Evolutionary conservation across 2,113 vertebrate species (phyloP).

Genomic region (Sphyrna mokarran): DNA sequence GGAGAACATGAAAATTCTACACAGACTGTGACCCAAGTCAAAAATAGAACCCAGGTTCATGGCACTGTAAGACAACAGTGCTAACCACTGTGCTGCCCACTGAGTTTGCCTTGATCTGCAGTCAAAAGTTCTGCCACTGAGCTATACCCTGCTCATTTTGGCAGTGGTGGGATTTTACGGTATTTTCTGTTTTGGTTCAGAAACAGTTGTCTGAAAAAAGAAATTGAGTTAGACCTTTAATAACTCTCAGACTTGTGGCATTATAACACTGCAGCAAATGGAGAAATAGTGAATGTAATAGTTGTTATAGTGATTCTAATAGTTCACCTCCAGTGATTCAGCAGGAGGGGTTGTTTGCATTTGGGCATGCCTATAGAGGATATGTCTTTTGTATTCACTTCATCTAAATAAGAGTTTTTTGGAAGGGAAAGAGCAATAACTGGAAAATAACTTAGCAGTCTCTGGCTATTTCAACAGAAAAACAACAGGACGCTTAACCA

Average conservation of each 20-base stretch:
- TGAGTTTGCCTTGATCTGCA: too few species aligned
- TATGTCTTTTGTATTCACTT: not conserved
- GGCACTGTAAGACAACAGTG: too few species aligned
- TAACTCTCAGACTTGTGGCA: not conserved
- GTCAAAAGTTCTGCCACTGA: too few species aligned
- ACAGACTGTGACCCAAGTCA: too few species aligned
- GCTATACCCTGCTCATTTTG: too few species aligned
- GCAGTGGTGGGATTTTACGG: too few species aligned
- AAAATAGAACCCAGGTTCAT: too few species aligned
- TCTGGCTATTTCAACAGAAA: not conserved
- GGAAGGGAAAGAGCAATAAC: not conserved
- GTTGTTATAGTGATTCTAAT: too few species aligned
- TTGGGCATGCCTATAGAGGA: not conserved
- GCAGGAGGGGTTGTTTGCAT: not conserved
- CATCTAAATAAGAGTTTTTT: not conserved
- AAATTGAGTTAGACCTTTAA: not conserved
- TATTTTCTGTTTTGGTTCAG: too few species aligned
- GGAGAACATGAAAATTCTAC: too few species aligned
- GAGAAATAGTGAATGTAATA: not conserved
- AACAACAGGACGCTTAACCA: not conserved
- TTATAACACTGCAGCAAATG: not conserved
- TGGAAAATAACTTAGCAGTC: not conserved
- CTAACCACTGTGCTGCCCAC: too few species aligned
- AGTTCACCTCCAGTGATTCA: not conserved
- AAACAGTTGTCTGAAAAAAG: too few species aligned